Conservation (phyloP, 2,888 invertebrate species). For the Andrena haemorrhoa region DNA sequence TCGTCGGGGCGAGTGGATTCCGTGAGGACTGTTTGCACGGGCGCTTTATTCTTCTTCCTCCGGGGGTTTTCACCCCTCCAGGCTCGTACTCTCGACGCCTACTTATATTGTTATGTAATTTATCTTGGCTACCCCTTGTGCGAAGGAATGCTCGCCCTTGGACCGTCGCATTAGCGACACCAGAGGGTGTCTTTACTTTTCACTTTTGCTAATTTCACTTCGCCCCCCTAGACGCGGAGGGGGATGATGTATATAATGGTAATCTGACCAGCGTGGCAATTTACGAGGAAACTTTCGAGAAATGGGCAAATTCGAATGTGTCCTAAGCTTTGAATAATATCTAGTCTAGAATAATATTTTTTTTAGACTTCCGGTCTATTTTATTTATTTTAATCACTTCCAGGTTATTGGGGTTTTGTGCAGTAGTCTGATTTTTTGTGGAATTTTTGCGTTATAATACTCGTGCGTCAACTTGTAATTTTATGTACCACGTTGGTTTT, state of each 20-base stretch:
- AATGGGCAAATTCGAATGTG: neutral
- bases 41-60: slow-evolving; percentile 63
- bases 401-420: neutral
- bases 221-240: slow-evolving; percentile 27
- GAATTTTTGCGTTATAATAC: no score
- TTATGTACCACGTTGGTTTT: no score
- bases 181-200: slow-evolving; percentile 80
- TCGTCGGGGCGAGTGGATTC: slow-evolving; percentile 61
- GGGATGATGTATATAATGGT: slow-evolving; percentile 35
- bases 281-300: slow-evolving; percentile 37
- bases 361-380: neutral
- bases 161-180: slow-evolving; percentile 73
- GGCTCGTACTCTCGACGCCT: slow-evolving; percentile 70
- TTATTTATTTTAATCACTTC: neutral
- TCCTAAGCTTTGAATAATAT: neutral
- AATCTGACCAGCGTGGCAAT: slow-evolving; percentile 53
- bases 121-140: slow-evolving; percentile 77
- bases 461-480: no score
- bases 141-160: slow-evolving; percentile 70
- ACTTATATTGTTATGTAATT: slow-evolving; percentile 82
- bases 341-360: neutral
- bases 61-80: slow-evolving; percentile 62
- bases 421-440: no score
- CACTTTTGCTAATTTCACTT: slow-evolving; percentile 82
- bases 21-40: slow-evolving; percentile 62